phyloP scores from a whole-genome alignment of 2,797 vertebrate genomes.

The Monodelphis domestica region DNA sequence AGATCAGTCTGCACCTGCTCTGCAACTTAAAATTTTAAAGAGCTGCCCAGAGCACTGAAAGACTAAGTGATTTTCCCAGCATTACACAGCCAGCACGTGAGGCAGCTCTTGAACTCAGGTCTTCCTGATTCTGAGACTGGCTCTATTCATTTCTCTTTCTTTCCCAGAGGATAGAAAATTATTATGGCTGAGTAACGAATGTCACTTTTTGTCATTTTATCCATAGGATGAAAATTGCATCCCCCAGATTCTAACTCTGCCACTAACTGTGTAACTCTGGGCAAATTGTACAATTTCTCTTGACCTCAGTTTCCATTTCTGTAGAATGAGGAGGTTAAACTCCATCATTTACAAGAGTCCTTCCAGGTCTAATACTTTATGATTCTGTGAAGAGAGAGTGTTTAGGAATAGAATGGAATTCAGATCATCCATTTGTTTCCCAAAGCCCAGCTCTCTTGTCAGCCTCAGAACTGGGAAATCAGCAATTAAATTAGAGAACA shows the following conservation, averaged over 20 bases:
- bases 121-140: background rate
- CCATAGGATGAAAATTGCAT: constrained; percentile 67
- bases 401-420: constrained; percentile 63
- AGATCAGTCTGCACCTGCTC: background rate
- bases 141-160: background rate
- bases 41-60: background rate
- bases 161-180: background rate
- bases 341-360: background rate
- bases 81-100: background rate
- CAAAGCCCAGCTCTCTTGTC: constrained; percentile 63
- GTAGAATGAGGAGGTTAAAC: background rate
- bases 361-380: background rate
- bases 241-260: background rate
- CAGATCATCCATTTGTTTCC: constrained; percentile 71
- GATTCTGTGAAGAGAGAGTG: constrained; percentile 15
- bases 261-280: background rate
- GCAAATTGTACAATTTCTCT: background rate
- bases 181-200: constrained; percentile 63
- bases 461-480: constrained; percentile 67
- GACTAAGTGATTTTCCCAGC: background rate
- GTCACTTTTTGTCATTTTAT: constrained; percentile 61
- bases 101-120: background rate
- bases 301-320: background rate
- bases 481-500: constrained; percentile 71
- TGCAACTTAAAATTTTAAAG: background rate